These are phyloP conservation scores for Melanostigma gelatinosum DNA, from an alignment of 2,113 vertebrate species.

Conservation along the genomic window DNA sequence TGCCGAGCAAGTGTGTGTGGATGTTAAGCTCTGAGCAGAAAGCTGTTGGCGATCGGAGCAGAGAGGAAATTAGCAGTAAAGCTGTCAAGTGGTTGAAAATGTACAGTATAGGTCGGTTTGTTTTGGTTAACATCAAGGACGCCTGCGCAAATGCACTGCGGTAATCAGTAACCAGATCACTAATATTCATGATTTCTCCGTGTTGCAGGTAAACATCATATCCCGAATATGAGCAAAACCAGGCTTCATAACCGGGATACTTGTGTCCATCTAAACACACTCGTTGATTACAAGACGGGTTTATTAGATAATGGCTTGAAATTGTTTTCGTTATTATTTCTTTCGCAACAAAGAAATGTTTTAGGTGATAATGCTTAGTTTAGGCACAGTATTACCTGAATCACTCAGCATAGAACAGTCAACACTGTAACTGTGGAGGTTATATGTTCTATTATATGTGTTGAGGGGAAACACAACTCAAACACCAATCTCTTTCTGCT, in stretches of 20 bases:
- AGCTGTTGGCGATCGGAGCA: neutral
- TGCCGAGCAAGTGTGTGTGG: neutral
- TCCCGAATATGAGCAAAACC: neutral
- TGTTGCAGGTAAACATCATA: too few species aligned
- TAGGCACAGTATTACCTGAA: neutral
- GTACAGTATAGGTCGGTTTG: neutral
- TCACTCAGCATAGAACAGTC: neutral
- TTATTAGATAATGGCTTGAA: neutral
- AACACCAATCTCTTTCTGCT: neutral
- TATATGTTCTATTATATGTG: neutral
- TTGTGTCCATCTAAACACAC: neutral
- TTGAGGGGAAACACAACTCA: neutral
- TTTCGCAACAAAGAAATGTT: neutral
- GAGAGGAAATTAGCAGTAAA: neutral
- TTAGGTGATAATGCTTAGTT: neutral
- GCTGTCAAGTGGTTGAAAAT: neutral
- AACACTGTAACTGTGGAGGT: neutral
- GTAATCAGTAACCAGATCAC: too few species aligned
- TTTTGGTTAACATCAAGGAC: too few species aligned
- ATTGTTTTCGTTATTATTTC: neutral
- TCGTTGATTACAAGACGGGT: neutral
- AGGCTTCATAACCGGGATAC: too few species aligned
- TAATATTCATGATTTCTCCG: neutral
- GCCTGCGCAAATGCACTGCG: too few species aligned
- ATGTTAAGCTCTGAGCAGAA: neutral